These are phyloP conservation scores for Taenioides sp. DNA, from an alignment of 2,797 vertebrate genomes.

Conservation along the genomic window DNA sequence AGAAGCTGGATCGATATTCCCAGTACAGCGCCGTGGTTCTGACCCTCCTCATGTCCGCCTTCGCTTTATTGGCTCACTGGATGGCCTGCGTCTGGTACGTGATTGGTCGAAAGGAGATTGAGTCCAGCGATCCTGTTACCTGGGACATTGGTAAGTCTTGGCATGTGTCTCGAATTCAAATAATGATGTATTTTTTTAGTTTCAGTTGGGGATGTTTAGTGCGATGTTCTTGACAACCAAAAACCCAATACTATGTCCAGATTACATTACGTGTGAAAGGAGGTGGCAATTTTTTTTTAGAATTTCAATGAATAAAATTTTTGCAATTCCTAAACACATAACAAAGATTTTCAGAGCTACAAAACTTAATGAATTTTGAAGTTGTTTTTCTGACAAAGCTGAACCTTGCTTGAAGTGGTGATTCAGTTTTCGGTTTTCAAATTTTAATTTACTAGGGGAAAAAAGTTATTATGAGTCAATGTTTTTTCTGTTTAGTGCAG, in stretches of 20 bases:
- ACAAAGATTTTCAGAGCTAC: too few relatives aligned
- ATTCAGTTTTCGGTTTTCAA: too few relatives aligned
- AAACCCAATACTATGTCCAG: conserved; percentile 4
- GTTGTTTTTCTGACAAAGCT: too few relatives aligned
- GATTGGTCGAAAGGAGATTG: conserved; percentile 89
- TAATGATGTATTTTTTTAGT: conserved; percentile 8
- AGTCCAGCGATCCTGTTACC: conserved; percentile 86
- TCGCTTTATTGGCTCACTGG: conserved; percentile 95
- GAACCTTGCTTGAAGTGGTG: too few relatives aligned
- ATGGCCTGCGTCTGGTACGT: conserved; percentile 96
- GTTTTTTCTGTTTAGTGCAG: too few relatives aligned
- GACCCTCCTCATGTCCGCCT: conserved; percentile 93
- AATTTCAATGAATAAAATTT: not conserved
- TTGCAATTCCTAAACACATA: not conserved
- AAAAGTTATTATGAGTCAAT: too few relatives aligned
- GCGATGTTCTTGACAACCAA: conserved; percentile 1
- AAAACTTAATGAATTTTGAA: too few relatives aligned
- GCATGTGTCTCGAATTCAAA: conserved; percentile 4
- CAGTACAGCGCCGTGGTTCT: conserved; percentile 97
- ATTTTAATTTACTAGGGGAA: too few relatives aligned
- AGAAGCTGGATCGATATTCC: conserved; percentile 94
- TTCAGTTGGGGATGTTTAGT: conserved; percentile 1
- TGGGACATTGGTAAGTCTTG: conserved; percentile 92
- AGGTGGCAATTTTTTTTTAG: not conserved
- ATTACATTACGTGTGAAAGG: not conserved